Percentiles rank a stretch among this genome's conserved stretches.
These are phyloP conservation scores for Acrobasis repandana DNA, from an alignment of 2,888 invertebrate species.

Conservation along the genomic window DNA sequence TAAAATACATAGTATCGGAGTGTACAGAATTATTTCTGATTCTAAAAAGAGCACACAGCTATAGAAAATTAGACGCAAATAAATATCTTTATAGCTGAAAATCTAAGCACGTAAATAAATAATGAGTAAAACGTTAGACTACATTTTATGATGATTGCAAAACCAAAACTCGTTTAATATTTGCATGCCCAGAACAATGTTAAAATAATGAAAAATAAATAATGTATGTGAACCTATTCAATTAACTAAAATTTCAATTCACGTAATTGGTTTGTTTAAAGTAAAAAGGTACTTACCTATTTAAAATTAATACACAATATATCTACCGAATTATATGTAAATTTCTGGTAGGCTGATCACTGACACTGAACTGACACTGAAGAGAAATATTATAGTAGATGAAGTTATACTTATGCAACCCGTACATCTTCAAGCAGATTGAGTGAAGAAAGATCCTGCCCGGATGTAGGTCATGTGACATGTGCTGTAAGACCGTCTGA, in stretches of 20 bases:
- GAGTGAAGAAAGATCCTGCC: slow-evolving; percentile 1
- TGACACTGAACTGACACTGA: not conserved
- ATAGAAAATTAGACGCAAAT: no score
- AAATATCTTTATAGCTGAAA: not conserved
- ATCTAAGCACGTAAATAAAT: not conserved
- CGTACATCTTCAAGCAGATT: slow-evolving; percentile 1
- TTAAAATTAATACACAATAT: no score
- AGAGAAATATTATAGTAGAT: not conserved
- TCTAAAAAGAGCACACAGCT: no score
- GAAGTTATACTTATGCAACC: not conserved
- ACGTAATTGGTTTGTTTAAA: no score
- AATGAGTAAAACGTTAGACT: not conserved
- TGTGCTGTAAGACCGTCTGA: slow-evolving; percentile 5
- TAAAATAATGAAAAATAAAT: not conserved
- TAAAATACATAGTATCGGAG: no score
- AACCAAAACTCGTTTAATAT: not conserved
- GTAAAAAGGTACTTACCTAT: no score
- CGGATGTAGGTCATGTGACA: slow-evolving; percentile 10
- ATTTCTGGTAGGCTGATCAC: not conserved
- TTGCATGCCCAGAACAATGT: not conserved
- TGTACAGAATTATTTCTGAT: no score
- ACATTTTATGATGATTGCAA: not conserved
- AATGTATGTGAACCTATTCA: not conserved
- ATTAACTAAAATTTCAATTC: not conserved
- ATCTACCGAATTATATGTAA: no score